Evolutionary conservation across 1,140 invertebrate species (phyloP).

Genomic region (Bombus fervidus): DNA sequence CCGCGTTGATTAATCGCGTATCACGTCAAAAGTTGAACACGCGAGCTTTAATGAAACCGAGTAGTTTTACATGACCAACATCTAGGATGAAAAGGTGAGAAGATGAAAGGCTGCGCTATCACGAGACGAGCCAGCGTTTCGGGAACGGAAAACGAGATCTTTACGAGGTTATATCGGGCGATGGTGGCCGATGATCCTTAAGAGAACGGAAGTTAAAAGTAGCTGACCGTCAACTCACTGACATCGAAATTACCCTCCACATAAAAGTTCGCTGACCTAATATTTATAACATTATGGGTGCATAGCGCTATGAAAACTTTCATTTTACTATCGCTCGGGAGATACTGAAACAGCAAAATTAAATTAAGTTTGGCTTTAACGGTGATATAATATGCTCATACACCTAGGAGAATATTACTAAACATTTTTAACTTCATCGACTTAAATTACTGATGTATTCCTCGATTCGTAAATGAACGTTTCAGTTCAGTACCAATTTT

Average conservation of each 20-base stretch:
- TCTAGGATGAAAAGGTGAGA: conserved; percentile 41
- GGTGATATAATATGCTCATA: no score
- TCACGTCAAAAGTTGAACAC: conserved; percentile 33
- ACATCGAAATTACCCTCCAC: conserved; percentile 31
- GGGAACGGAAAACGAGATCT: conserved; percentile 1
- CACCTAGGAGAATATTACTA: no score
- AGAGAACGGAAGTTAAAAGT: conserved; percentile 45
- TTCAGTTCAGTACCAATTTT: neutral
- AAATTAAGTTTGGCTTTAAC: neutral
- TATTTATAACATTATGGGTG: conserved; percentile 25
- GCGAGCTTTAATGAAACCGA: conserved; percentile 29
- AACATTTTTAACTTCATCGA: neutral
- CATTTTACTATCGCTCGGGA: neutral
- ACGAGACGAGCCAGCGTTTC: neutral
- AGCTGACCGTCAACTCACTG: conserved; percentile 24
- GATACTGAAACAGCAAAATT: no score
- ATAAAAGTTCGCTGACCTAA: conserved; percentile 47
- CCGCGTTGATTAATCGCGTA: conserved; percentile 43
- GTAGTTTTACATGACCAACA: conserved; percentile 15
- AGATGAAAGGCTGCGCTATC: conserved; percentile 24
- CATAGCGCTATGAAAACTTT: neutral
- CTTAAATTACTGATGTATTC: neutral
- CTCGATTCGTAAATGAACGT: neutral
- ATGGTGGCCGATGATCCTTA: conserved; percentile 15
- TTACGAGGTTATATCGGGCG: conserved; percentile 33